phyloP scores from a whole-genome alignment of 2,888 invertebrate species.

The Agrenia bidenticulata region DNA sequence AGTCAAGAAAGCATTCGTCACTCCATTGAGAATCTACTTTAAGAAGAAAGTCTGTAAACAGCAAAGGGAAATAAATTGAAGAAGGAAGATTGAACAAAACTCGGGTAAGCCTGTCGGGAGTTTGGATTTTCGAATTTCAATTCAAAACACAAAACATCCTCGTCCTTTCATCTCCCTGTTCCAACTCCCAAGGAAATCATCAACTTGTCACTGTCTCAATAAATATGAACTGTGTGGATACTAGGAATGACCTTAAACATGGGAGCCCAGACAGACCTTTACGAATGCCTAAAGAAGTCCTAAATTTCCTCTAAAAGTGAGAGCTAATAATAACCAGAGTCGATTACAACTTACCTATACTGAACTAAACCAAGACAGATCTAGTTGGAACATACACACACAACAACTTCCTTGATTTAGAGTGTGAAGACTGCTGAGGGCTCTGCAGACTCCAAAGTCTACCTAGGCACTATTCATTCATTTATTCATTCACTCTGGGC shows the following conservation, averaged over 20 bases:
- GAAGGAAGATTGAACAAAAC: neutral
- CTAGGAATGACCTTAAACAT: constrained; percentile 8
- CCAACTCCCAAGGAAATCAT: constrained; percentile 46
- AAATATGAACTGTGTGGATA: constrained; percentile 30
- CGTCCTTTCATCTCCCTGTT: constrained; percentile 7
- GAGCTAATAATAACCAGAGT: constrained; percentile 1
- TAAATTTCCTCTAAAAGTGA: neutral
- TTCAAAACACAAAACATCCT: constrained; percentile 18
- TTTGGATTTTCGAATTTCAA: constrained; percentile 21
- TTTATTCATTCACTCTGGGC: neutral
- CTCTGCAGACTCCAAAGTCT: too few species aligned
- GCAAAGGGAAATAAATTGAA: constrained; percentile 3
- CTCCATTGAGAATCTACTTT: neutral
- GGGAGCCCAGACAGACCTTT: neutral
- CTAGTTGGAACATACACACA: neutral
- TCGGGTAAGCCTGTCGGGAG: constrained; percentile 7
- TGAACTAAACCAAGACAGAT: neutral
- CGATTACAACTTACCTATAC: neutral
- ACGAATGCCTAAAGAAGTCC: neutral
- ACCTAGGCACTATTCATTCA: neutral
- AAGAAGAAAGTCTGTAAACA: neutral
- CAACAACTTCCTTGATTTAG: too few species aligned
- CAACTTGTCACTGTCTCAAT: constrained; percentile 48
- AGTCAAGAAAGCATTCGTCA: constrained; percentile 2
- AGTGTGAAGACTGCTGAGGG: too few species aligned